Evolutionary conservation across 1,140 invertebrate genomes (phyloP), one percentile per base, ranked within the genome.

Genomic region (Ladona fulva): DNA sequence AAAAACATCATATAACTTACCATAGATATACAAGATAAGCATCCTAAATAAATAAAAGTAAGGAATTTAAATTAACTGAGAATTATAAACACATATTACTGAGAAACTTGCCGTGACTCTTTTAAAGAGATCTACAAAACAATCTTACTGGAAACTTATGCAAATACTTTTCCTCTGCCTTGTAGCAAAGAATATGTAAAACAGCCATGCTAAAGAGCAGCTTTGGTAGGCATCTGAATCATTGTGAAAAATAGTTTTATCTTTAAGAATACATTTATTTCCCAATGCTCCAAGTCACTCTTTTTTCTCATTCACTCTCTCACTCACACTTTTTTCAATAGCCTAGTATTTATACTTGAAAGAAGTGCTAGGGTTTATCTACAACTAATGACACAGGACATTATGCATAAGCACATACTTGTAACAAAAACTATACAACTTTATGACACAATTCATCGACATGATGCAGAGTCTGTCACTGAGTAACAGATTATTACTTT

Each of bases 401-500:
- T 12, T 3, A 66, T 66, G 52, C 52, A 66, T 66, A 37, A 19
- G 16, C 52, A 66, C 16, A 66, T 66, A 66, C 14, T 66, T 66
- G 52, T 66, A 66, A 66, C n/a, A 66, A 66, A 66, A 22, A 19
- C n/a, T 66, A 22, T 22, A 19, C 52, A 66, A 66, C 12, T 66
- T 22, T 19, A 19, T 66, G 52, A 19, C 52, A 66, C n/a, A 6
- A 19, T 22, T 22, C 14, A 19, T 66, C 14, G 16, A 66, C 52
- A 66, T 66, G 14, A 66, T 19, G n/a, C n/a, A 66, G 52, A 19
- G n/a, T 66, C 14, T 66, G 14, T 66, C 52, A 6, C n/a, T 66
- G 1, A 66, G 14, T 66, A 19, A 19, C 1, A 66, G n/a, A 66
- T 22, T 66, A 19, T 79, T 44, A 79, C 78, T 91, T 91, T 83